These are phyloP conservation scores for Morone chrysops DNA, from an alignment of 2,113 vertebrate species.

Conservation along the genomic window DNA sequence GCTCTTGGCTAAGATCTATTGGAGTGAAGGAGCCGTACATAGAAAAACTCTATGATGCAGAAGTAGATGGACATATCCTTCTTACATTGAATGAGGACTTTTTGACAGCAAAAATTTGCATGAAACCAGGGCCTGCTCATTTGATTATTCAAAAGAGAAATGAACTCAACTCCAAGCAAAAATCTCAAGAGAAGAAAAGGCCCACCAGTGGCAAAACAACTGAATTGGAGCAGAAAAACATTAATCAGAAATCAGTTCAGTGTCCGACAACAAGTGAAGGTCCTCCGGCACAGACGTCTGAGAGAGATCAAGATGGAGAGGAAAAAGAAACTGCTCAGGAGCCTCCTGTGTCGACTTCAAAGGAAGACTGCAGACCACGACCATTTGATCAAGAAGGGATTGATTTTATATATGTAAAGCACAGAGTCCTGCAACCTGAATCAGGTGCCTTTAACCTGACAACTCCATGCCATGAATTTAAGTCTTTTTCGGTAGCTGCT, in stretches of 20 bases:
- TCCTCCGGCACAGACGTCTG: not conserved
- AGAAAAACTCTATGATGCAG: conserved; percentile 78
- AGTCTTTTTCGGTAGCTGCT: conserved; percentile 82
- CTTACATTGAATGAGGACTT: conserved; percentile 76
- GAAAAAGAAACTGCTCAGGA: conserved; percentile 9
- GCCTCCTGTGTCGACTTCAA: conserved; percentile 13
- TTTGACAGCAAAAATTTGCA: conserved; percentile 77
- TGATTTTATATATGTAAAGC: conserved; percentile 83
- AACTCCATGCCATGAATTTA: conserved; percentile 87
- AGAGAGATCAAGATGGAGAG: not conserved
- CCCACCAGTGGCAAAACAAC: not conserved
- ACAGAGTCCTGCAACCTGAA: conserved; percentile 85
- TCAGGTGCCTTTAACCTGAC: conserved; percentile 84
- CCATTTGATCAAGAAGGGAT: conserved; percentile 79
- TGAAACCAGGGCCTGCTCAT: conserved; percentile 85
- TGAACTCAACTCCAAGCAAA: conserved; percentile 59
- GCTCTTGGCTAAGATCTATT: conserved; percentile 81
- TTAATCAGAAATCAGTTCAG: not conserved
- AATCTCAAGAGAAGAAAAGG: conserved; percentile 33
- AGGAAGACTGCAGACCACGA: conserved; percentile 77
- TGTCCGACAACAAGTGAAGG: not conserved
- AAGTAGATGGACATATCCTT: conserved; percentile 84
- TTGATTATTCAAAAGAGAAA: conserved; percentile 82
- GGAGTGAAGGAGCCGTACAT: conserved; percentile 82
- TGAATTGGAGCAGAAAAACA: conserved; percentile 13